Conservation (phyloP, 2,113 vertebrate species). For the Phalacrocorax brasilianus region DNA sequence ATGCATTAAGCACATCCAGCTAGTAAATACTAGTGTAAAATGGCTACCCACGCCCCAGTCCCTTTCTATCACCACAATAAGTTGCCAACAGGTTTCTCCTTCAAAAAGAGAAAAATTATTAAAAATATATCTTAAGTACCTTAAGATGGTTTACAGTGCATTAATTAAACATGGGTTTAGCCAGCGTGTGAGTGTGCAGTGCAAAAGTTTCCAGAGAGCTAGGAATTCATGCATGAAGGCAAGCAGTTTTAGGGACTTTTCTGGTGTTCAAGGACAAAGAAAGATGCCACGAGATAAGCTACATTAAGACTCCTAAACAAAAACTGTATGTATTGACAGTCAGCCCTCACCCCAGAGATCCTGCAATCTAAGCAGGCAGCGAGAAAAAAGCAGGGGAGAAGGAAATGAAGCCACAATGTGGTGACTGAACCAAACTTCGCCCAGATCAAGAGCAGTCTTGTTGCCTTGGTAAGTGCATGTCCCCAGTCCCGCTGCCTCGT, state of each 20-base stretch:
- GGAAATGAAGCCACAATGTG: neutral
- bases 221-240: neutral
- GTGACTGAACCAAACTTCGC: neutral
- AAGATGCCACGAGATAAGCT: neutral
- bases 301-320: neutral
- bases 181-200: neutral
- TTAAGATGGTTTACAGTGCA: neutral
- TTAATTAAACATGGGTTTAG: neutral
- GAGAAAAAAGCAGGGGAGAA: neutral
- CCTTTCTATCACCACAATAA: neutral
- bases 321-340: neutral
- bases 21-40: neutral
- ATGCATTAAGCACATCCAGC: neutral
- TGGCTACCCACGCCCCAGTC: fast-evolving
- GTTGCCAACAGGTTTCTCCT: neutral
- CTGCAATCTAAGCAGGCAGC: neutral
- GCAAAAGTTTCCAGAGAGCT: neutral
- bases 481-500: neutral
- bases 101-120: neutral
- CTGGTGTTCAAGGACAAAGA: neutral
- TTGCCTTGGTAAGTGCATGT: neutral
- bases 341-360: neutral
- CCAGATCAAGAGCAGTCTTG: neutral
- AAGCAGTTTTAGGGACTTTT: neutral
- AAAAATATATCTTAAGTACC: neutral